Base-by-base conservation (phyloP, 1,140 invertebrate genomes). In the Polypedilum pembai region DNA sequence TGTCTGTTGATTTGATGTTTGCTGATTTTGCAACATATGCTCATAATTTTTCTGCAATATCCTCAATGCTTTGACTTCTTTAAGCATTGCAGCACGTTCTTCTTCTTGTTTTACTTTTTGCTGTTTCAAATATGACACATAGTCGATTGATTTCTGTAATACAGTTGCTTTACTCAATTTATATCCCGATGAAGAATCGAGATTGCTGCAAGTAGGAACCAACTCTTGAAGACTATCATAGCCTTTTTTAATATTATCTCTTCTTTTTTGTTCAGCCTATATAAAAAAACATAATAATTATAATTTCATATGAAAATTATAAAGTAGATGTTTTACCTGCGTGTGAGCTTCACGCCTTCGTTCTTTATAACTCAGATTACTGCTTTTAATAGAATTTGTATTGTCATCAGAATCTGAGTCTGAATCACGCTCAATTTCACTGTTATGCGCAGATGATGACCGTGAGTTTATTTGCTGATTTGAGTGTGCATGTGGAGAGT, bases 141-240 rank as follows among this genome's bases (percentile, higher is more conserved):
- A 94, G 80, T 95, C 92, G 77, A 94, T 94, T 1, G 91, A 96
- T 84, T 94, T 94, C 82, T 97, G 94, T 21, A 98, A 85, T 74
- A 98, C 92, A 73, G 94, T 94, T 18, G 96, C 96, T 86, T 98
- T 99, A 80, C 95, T 98, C 40, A 97, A 86, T 85, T 98, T 98
- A 80, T 96, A 95, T 75, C 93, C 88, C 78, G 90, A 91, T 41
- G 92, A 89, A 79, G 94, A 91, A 73, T 91, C 92, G 40, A 88
- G 84, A 81, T 95, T 92, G 79, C 92, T 90, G 82, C 95, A 98
- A 73, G 92, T 94, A 1, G 96, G 96, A 5, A 98, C 95, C 76
- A 98, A 83, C 78, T 92, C 91, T 84, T 96, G 94, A 40, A 97
- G 84, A 5, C 91, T 90, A 83, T 96, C 94, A 82, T 97, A 97